Evolutionary conservation across 2,113 vertebrate genomes (phyloP).

Genomic region (Elephantulus edwardii): DNA sequence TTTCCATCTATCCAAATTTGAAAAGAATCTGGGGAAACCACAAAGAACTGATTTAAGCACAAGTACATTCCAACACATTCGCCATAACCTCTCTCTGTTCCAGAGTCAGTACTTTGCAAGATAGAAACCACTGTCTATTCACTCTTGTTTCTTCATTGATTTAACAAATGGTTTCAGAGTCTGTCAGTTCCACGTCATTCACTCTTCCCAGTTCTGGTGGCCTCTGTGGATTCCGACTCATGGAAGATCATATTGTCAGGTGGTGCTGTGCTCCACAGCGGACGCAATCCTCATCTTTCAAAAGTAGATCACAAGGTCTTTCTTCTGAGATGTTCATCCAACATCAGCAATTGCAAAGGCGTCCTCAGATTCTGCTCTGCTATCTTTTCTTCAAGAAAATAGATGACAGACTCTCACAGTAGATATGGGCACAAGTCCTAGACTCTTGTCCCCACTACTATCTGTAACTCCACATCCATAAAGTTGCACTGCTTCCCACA

Average conservation of each 20-base stretch:
- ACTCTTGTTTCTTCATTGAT: background rate
- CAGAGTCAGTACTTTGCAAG: background rate
- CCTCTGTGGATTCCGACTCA: background rate
- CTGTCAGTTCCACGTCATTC: accelerated
- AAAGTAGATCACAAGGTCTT: background rate
- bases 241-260: background rate
- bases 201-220: background rate
- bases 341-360: background rate
- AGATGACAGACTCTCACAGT: background rate
- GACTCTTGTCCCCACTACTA: background rate
- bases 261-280: background rate
- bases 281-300: background rate
- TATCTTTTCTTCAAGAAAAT: background rate
- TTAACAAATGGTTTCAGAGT: background rate
- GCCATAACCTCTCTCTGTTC: background rate
- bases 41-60: background rate
- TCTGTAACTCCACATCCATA: too few species aligned
- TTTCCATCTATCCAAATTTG: conserved; percentile 35
- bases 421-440: background rate
- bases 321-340: background rate
- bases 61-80: background rate
- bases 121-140: background rate
- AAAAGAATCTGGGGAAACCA: background rate
- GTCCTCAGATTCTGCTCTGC: background rate
- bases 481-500: too few species aligned